Evolutionary conservation across 2,113 vertebrate genomes (phyloP).

Genomic region (Heptranchias perlo): DNA sequence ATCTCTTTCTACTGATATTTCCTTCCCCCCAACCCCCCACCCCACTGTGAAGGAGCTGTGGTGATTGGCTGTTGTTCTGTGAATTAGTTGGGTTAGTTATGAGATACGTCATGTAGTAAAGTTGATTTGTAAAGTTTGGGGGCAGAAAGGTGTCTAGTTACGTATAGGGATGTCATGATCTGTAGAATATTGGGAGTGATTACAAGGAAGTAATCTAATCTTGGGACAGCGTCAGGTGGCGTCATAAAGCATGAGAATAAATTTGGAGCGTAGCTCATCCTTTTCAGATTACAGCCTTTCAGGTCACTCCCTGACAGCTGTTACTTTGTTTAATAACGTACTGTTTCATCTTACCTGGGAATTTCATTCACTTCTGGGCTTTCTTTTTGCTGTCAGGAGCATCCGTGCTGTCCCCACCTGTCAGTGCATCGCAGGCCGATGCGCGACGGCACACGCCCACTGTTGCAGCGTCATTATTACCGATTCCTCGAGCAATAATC

Average conservation of each 20-base stretch:
- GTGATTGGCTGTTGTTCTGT: neutral
- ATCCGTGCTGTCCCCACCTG: neutral
- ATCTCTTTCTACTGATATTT: slow-evolving; percentile 3
- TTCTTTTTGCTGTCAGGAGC: neutral
- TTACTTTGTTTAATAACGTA: neutral
- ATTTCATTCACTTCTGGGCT: neutral
- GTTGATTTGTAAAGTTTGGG: neutral
- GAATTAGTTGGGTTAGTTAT: slow-evolving; percentile 1
- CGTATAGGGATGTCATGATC: neutral
- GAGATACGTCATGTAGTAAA: neutral
- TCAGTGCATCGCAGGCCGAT: neutral
- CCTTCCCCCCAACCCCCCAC: neutral
- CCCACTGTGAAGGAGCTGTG: slow-evolving; percentile 13
- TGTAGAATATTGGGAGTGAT: neutral
- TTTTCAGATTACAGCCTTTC: neutral
- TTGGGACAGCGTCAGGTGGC: neutral
- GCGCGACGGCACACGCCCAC: neutral
- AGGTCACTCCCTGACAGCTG: neutral
- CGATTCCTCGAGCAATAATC: neutral
- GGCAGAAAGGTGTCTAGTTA: neutral
- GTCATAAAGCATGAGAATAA: neutral
- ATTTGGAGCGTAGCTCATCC: neutral
- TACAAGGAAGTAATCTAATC: neutral
- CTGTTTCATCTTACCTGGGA: neutral
- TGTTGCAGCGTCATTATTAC: neutral